Base-by-base conservation (phyloP, 1,140 invertebrate species). In the Euura lappo region DNA sequence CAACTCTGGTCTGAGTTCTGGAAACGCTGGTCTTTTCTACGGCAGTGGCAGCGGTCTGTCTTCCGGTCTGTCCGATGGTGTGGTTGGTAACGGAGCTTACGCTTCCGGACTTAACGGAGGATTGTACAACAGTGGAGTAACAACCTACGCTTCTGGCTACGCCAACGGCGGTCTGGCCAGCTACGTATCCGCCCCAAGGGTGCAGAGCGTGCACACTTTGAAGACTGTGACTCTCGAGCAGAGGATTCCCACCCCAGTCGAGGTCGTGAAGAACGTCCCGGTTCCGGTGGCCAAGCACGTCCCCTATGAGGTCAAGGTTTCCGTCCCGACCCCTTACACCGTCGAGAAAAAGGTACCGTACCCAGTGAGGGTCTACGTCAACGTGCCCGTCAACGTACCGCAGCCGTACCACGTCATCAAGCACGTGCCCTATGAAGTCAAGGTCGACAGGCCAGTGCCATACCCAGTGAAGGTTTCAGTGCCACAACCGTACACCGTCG, bases 171-270 rank as follows among this genome's bases (percentile, higher is more conserved):
- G 79, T 65, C 80, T 3, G 3, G 51, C 8, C 10, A n/a, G 8
- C 3, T 8, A 11, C 13, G 3, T 60, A 6, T 3, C 8, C 13
- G 51, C 8, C 78, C 44, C 76, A 74, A 11, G 78, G 77, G 82
- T 83, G 72, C 83, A 86, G 69, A 89, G 90, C 73, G 86, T 91
- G 68, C 91, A 92, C 73, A 91, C 92, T 75, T 71, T n/a, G 44
- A 69, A 64, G 67, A 66, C 71, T 65, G 64, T 11, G 67, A 75
- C 74, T 10, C 71, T 75, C 8, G 72, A 76, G 67, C 74, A 74
- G 69, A 68, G 65, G 65, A 43, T 46, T 46, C 51, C 51, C 2
- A 71, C 79, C 1, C 77, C 75, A 69, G 81, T 82, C 2, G 74
- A 80, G 28, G 51, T 76, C 0, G 73, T 71, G 43, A 78, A 78